These are phyloP conservation scores for Setipinna tenuifilis DNA, from an alignment of 2,797 vertebrate genomes.

Conservation along the genomic window DNA sequence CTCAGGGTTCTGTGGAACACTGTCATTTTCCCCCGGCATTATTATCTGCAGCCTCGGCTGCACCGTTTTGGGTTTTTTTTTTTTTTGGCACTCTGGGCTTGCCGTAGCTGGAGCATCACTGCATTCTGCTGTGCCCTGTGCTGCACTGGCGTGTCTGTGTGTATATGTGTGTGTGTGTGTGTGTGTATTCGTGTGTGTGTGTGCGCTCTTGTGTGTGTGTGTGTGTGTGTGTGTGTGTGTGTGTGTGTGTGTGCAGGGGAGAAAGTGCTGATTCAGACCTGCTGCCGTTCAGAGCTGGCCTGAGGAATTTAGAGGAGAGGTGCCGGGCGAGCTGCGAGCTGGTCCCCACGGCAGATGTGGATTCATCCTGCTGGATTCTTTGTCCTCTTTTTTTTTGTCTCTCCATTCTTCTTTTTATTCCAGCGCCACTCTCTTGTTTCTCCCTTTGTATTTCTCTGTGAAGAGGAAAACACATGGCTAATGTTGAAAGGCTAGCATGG, in stretches of 20 bases:
- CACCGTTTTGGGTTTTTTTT: constrained; percentile 22
- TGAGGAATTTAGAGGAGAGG: constrained; percentile 74
- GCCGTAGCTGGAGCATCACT: constrained; percentile 58
- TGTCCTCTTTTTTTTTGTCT: not conserved
- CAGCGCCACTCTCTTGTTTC: not conserved
- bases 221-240: not conserved
- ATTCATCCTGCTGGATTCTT: constrained; percentile 41
- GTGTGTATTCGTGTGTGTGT: not conserved
- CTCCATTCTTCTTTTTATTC: not conserved
- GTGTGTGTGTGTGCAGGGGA: constrained; percentile 34
- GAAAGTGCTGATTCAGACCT: constrained; percentile 76
- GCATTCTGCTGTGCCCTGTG: constrained; percentile 45
- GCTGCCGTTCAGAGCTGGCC: constrained; percentile 60
- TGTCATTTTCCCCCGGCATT: not conserved
- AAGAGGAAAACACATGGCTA: not conserved
- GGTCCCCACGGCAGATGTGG: constrained; percentile 65
- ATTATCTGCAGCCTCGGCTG: constrained; percentile 10
- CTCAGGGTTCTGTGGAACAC: not conserved
- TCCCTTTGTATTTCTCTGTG: constrained; percentile 17
- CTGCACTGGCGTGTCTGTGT: not conserved
- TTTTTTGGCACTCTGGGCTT: constrained; percentile 53
- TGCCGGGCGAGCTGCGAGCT: constrained; percentile 70
- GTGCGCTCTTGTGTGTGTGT: not conserved
- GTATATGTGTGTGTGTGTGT: constrained; percentile 2
- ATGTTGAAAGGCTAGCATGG: not conserved